Conservation (phyloP, 2,888 invertebrate species). For the Phortica okadai region DNA sequence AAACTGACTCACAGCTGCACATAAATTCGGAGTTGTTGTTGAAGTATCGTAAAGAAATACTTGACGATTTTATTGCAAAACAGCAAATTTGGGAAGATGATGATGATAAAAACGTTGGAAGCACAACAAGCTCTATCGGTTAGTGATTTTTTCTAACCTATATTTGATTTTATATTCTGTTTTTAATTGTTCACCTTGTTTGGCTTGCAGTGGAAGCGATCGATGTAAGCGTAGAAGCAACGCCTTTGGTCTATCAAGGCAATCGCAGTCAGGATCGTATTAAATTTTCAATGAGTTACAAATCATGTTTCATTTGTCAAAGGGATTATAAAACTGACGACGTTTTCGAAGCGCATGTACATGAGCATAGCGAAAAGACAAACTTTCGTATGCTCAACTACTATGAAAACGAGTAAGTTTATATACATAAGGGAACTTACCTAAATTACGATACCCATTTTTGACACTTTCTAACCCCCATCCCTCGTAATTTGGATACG, state of each 20-base stretch:
- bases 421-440: background rate
- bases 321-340: background rate
- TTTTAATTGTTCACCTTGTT: background rate
- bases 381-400: background rate
- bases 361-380: background rate
- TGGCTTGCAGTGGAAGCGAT: background rate
- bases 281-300: background rate
- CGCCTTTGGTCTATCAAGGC: background rate
- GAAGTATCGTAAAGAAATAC: slow-evolving; percentile 5
- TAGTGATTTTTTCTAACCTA: background rate
- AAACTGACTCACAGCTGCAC: background rate
- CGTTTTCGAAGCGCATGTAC: background rate
- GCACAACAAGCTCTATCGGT: background rate
- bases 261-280: background rate
- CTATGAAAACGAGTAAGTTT: background rate
- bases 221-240: background rate
- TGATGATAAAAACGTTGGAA: background rate
- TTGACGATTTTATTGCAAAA: background rate
- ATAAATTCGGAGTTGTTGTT: background rate
- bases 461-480: too few species aligned
- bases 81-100: slow-evolving; percentile 8
- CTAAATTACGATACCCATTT: too few species aligned
- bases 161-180: background rate
- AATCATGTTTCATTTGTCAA: slow-evolving; percentile 11
- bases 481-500: too few species aligned